These are phyloP conservation scores for Myotis lucifugus DNA, from an alignment of 2,113 vertebrate species.

Conservation along the genomic window DNA sequence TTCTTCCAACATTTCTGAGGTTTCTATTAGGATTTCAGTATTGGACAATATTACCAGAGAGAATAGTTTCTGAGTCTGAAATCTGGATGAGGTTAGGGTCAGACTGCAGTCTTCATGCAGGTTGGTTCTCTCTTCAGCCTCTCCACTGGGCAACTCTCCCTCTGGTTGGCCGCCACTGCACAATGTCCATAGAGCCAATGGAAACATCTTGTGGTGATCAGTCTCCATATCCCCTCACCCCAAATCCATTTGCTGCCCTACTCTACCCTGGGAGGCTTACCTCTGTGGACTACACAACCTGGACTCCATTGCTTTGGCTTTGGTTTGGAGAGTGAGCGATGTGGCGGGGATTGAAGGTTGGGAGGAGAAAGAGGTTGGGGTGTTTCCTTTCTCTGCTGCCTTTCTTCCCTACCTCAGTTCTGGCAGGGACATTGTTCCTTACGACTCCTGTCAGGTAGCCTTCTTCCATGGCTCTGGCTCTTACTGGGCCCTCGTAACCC, in stretches of 20 bases:
- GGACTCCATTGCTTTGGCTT: background rate
- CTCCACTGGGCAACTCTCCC: background rate
- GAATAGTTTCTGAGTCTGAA: background rate
- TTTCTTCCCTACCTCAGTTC: background rate
- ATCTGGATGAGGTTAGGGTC: background rate
- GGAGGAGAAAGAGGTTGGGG: background rate
- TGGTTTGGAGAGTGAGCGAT: background rate
- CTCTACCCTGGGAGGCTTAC: background rate
- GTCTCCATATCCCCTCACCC: background rate
- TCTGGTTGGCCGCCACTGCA: background rate
- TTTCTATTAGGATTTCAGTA: constrained; percentile 19
- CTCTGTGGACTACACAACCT: background rate
- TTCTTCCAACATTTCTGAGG: constrained; percentile 25
- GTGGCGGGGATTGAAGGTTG: background rate
- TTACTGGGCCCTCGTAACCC: background rate
- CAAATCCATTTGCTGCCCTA: background rate
- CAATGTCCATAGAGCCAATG: background rate
- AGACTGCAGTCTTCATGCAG: background rate
- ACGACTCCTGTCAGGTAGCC: background rate
- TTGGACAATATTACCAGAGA: background rate
- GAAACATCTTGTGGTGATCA: background rate
- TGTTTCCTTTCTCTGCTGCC: background rate
- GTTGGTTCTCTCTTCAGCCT: background rate
- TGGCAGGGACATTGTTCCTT: background rate
- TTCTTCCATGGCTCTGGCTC: background rate